These are phyloP conservation scores for Danionella dracula DNA, from an alignment of 2,797 vertebrate genomes.

Conservation along the genomic window DNA sequence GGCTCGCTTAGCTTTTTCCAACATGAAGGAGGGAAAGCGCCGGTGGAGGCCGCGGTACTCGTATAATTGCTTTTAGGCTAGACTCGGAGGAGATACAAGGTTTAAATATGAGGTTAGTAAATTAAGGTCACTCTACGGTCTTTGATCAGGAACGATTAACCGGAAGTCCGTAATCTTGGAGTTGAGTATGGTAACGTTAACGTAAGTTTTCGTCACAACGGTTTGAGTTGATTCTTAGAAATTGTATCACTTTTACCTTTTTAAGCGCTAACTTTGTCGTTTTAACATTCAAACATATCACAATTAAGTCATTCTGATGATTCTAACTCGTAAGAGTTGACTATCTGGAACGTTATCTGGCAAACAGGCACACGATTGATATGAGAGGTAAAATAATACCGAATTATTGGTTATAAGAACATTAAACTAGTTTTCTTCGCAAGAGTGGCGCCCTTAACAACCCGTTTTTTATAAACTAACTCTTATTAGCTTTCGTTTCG, in stretches of 20 bases:
- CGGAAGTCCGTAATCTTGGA: no score
- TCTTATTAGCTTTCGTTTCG: constrained; percentile 15
- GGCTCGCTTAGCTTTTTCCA: constrained; percentile 42
- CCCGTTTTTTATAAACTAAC: no score
- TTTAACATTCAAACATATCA: no score
- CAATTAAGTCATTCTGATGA: no score
- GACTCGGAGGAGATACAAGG: not conserved
- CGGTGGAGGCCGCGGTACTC: constrained; percentile 56
- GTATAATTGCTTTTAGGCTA: not conserved
- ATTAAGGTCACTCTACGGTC: not conserved
- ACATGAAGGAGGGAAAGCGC: constrained; percentile 50
- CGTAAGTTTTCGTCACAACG: not conserved
- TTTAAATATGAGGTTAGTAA: not conserved
- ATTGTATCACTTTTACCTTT: not conserved
- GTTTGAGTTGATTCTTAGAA: not conserved
- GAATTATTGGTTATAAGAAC: no score
- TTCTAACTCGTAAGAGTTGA: no score
- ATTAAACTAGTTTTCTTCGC: constrained; percentile 27
- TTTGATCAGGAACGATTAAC: not conserved
- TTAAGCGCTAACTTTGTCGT: no score
- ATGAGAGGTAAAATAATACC: no score
- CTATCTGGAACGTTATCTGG: no score
- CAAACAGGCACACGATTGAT: no score
- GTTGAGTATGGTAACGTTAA: not conserved
- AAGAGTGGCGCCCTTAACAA: constrained; percentile 26